phyloP scores from a whole-genome alignment of 2,113 vertebrate genomes.

The Albula goreensis region DNA sequence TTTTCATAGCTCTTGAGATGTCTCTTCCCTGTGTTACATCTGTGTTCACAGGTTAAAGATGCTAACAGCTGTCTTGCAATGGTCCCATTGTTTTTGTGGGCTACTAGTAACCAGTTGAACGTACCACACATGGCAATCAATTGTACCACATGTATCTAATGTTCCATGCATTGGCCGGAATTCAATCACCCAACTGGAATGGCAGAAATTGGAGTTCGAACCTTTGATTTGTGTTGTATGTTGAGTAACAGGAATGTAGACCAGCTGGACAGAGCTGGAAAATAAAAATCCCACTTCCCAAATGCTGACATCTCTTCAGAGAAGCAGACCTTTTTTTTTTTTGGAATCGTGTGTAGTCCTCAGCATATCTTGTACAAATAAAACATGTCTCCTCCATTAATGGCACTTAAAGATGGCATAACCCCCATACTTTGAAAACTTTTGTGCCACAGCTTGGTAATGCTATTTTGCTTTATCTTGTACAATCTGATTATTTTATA shows the following conservation, averaged over 20 bases:
- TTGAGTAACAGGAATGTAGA: background rate
- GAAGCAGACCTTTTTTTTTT: too few relatives aligned
- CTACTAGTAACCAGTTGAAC: background rate
- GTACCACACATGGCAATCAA: background rate
- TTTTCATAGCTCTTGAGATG: slow-evolving; percentile 1
- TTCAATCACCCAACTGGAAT: too few relatives aligned
- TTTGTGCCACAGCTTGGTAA: too few relatives aligned
- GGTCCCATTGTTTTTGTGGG: slow-evolving; percentile 1
- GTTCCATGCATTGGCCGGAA: background rate
- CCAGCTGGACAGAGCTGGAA: background rate
- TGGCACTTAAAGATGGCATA: too few relatives aligned
- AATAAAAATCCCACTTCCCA: background rate
- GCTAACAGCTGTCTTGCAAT: background rate
- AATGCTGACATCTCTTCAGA: too few relatives aligned
- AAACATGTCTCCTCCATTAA: too few relatives aligned
- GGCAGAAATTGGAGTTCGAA: background rate
- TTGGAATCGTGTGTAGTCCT: too few relatives aligned
- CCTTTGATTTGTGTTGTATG: background rate
- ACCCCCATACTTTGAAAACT: too few relatives aligned
- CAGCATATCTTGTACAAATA: too few relatives aligned
- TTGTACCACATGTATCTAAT: too few relatives aligned
- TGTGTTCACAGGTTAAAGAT: background rate
- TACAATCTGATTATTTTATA: too few relatives aligned
- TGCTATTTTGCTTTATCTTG: too few relatives aligned
- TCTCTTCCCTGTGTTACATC: slow-evolving; percentile 11